Evolutionary conservation across 2,113 vertebrate genomes (phyloP).

Genomic region (Triplophysa rosa): DNA sequence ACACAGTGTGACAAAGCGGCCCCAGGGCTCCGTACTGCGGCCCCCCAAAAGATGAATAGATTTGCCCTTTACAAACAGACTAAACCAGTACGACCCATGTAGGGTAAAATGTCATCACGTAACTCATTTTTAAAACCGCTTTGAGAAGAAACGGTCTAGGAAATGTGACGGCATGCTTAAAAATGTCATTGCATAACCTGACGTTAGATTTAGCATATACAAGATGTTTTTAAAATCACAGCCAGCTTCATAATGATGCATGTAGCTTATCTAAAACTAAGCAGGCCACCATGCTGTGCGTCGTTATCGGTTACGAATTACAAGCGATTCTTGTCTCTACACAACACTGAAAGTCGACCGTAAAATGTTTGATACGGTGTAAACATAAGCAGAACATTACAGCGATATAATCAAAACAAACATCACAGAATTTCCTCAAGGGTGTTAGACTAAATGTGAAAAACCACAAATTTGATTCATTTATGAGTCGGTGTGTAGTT

Average conservation of each 20-base stretch:
- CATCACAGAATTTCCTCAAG: background rate
- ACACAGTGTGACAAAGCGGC: conserved; percentile 8
- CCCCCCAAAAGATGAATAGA: background rate
- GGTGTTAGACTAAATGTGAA: background rate
- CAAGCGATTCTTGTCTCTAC: background rate
- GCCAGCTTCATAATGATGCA: background rate
- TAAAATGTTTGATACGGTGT: background rate
- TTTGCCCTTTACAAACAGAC: background rate
- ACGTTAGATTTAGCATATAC: background rate
- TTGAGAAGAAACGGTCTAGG: background rate
- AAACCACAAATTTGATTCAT: too few relatives aligned
- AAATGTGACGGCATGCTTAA: conserved; percentile 2
- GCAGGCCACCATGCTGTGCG: background rate
- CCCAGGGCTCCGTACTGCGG: background rate
- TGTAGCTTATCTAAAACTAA: conserved; percentile 30
- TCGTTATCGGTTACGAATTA: background rate
- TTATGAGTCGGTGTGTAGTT: too few relatives aligned
- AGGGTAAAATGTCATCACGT: background rate
- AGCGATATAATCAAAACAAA: conserved; percentile 17
- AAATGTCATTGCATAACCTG: background rate
- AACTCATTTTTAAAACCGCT: background rate
- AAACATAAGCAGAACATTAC: background rate
- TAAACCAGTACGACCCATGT: background rate
- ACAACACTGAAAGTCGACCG: background rate
- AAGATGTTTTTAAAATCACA: conserved; percentile 1